Conservation (phyloP, 2,113 vertebrate genomes). For the Eulemur rufifrons region DNA sequence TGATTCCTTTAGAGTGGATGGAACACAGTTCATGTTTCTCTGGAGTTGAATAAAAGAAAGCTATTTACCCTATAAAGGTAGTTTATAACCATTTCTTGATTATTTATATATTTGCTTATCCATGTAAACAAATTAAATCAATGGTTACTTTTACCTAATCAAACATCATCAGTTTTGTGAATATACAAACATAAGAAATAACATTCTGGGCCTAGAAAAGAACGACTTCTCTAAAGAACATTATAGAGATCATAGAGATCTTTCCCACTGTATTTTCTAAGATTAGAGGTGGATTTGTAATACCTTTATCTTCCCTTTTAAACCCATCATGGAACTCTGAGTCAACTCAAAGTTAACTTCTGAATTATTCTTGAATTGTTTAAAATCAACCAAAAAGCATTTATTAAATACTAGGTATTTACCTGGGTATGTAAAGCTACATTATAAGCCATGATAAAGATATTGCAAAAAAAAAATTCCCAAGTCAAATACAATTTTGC, state of each 20-base stretch:
- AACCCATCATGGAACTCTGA: neutral
- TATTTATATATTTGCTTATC: neutral
- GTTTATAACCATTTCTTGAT: neutral
- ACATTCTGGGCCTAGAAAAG: neutral
- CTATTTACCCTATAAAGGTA: neutral
- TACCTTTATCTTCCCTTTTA: neutral
- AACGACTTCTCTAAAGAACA: conserved; percentile 31
- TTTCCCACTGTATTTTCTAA: neutral
- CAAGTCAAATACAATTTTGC: conserved; percentile 45
- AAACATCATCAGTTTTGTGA: neutral
- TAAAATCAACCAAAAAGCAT: neutral
- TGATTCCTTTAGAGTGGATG: neutral
- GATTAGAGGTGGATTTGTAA: neutral
- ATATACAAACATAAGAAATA: neutral
- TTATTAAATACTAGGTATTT: conserved; percentile 40
- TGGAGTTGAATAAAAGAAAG: neutral
- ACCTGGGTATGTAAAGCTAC: neutral
- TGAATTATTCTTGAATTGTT: conserved; percentile 6
- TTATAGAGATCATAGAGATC: neutral
- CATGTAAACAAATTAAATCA: neutral
- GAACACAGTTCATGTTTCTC: conserved; percentile 1
- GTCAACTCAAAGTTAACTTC: conserved; percentile 13
- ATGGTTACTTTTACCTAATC: conserved; percentile 1
- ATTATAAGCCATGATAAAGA: neutral
- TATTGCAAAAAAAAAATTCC: neutral